Evolutionary conservation across 1,140 invertebrate species (phyloP).

Genomic region (Sycophaga agraensis): DNA sequence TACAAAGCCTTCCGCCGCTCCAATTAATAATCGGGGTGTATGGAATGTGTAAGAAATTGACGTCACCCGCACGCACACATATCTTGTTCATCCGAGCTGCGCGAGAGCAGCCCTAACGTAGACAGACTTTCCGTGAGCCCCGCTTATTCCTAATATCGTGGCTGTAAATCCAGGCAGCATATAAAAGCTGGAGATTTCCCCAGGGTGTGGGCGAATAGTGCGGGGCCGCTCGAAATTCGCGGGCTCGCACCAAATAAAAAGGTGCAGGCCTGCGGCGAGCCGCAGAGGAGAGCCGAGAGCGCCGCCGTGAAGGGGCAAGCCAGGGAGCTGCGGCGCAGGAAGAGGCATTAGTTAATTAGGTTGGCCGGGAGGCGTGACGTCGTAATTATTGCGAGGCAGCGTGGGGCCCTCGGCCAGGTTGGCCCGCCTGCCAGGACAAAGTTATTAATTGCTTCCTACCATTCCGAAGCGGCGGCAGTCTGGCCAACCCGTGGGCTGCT

Average conservation of each 20-base stretch:
- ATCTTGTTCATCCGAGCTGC: too few species aligned
- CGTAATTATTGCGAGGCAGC: slow-evolving; percentile 53
- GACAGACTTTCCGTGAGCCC: too few species aligned
- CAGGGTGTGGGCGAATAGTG: background rate
- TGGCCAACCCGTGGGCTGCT: too few species aligned
- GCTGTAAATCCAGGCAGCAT: background rate
- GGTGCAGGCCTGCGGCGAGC: background rate
- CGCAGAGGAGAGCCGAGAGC: slow-evolving; percentile 9
- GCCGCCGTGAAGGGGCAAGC: too few species aligned
- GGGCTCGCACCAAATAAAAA: background rate
- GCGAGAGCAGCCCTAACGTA: too few species aligned
- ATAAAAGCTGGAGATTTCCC: slow-evolving; percentile 19
- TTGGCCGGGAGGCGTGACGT: slow-evolving; percentile 52
- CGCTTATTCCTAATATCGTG: slow-evolving; percentile 22
- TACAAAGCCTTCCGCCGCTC: too few species aligned
- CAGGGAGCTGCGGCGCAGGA: background rate
- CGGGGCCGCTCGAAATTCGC: background rate
- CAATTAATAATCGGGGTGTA: too few species aligned
- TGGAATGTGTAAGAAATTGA: too few species aligned
- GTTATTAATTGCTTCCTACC: slow-evolving; percentile 56
- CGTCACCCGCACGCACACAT: too few species aligned
- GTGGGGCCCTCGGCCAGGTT: slow-evolving; percentile 31
- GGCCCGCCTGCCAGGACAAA: slow-evolving; percentile 45
- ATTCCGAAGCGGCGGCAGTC: too few species aligned
- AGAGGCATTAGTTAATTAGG: slow-evolving; percentile 51